Conservation (phyloP, 2,113 vertebrate genomes). For the Saccopteryx bilineata region DNA sequence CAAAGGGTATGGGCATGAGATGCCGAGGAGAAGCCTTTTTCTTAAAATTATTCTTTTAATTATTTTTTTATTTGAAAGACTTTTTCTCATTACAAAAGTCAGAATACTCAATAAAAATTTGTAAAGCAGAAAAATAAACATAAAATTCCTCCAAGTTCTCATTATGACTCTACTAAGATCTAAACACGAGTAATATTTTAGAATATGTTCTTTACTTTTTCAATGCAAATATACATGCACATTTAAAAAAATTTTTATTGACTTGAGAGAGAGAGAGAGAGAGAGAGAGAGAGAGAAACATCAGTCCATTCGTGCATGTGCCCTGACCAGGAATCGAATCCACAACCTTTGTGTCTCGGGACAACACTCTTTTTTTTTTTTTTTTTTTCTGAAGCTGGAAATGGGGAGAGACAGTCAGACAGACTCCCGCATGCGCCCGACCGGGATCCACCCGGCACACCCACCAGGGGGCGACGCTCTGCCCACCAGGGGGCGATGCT, state of each 20-base stretch:
- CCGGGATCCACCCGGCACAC: no score
- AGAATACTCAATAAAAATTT: neutral
- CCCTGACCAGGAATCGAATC: no score
- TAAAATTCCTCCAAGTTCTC: neutral
- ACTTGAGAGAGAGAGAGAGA: no score
- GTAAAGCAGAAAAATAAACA: constrained; percentile 11
- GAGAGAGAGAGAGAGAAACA: no score
- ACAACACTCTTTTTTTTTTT: no score
- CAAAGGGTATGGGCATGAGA: neutral
- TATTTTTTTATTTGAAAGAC: neutral
- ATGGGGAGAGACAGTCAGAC: no score
- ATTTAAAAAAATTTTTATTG: neutral
- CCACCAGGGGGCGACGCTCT: no score
- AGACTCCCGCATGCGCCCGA: no score
- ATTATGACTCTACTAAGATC: neutral
- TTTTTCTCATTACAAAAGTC: constrained; percentile 2
- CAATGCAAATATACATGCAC: neutral
- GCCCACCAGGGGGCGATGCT: no score
- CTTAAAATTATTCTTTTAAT: neutral
- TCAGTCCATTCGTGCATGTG: no score
- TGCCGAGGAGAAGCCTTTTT: neutral
- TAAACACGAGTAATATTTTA: neutral
- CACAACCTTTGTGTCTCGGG: no score
- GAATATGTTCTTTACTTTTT: neutral
- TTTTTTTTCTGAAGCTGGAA: no score